These are phyloP conservation scores for Danio jaintianensis DNA, from an alignment of 2,797 vertebrate species.

Conservation along the genomic window DNA sequence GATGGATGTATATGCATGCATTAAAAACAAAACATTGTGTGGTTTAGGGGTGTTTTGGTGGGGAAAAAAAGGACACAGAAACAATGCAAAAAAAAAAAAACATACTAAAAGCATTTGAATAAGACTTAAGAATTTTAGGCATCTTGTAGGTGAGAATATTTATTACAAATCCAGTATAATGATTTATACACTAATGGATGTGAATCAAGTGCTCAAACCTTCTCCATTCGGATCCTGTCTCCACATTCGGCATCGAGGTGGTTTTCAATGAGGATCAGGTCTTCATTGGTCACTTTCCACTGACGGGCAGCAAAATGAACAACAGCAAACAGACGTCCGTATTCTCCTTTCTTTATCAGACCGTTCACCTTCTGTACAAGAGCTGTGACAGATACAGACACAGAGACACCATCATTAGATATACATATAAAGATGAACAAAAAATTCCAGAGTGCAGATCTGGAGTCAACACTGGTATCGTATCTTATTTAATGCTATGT, in stretches of 20 bases:
- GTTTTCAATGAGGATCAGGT: constrained; percentile 89
- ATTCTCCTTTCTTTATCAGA: constrained; percentile 72
- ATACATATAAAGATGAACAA: too few species aligned
- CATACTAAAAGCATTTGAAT: too few species aligned
- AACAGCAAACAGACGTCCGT: constrained; percentile 90
- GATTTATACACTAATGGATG: background rate
- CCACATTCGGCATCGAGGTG: constrained; percentile 86
- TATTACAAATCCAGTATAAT: background rate
- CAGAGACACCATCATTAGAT: background rate
- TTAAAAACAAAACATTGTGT: too few species aligned
- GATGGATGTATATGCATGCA: too few species aligned
- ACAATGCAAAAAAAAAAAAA: too few species aligned
- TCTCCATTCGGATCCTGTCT: constrained; percentile 90
- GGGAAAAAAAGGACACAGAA: too few species aligned
- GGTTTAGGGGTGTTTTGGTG: too few species aligned
- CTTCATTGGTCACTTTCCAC: constrained; percentile 93
- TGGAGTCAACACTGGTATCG: too few species aligned
- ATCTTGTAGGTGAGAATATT: too few species aligned
- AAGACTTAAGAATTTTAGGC: too few species aligned
- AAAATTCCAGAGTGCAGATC: background rate
- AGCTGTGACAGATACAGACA: constrained; percentile 67
- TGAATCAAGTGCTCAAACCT: constrained; percentile 77
- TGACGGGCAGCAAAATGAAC: constrained; percentile 92
- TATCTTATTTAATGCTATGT: too few species aligned
- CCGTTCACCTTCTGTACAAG: constrained; percentile 83